Conservation (phyloP, 1,140 invertebrate species). For the Conopomorpha cramerella region DNA sequence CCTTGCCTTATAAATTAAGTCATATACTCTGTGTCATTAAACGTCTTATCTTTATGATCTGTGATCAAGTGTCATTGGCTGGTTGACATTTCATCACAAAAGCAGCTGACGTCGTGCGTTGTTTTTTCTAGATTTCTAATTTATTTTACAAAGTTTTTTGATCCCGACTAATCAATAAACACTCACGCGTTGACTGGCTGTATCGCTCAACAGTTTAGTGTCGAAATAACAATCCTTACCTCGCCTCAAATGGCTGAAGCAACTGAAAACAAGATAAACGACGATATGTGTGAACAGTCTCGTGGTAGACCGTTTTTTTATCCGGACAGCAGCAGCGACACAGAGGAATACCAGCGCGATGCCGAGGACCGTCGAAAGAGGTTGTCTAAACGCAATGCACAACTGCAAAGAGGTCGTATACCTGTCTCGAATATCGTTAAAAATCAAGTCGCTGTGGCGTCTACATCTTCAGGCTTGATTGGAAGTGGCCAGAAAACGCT, state of each 20-base stretch:
- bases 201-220: constrained; percentile 1
- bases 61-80: too few relatives aligned
- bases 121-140: too few relatives aligned
- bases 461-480: constrained; percentile 35
- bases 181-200: background rate
- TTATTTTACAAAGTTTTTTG: too few relatives aligned
- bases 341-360: constrained; percentile 40
- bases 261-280: constrained; percentile 30
- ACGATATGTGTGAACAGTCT: constrained; percentile 38
- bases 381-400: constrained; percentile 38
- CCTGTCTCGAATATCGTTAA: constrained; percentile 25
- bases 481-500: constrained; percentile 32
- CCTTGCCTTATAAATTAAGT: too few relatives aligned
- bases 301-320: constrained; percentile 34
- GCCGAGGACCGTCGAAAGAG: constrained; percentile 39
- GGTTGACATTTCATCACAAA: too few relatives aligned
- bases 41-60: too few relatives aligned
- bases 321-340: constrained; percentile 46
- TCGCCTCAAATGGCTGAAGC: too few relatives aligned
- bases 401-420: constrained; percentile 17
- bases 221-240: too few relatives aligned
- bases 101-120: too few relatives aligned
- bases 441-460: constrained; percentile 23
- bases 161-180: too few relatives aligned
- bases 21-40: too few relatives aligned